A percentile compares a stretch with the other conserved stretches of the same genome.
phyloP scores from a whole-genome alignment of 2,888 invertebrate species.

The Serripes groenlandicus region DNA sequence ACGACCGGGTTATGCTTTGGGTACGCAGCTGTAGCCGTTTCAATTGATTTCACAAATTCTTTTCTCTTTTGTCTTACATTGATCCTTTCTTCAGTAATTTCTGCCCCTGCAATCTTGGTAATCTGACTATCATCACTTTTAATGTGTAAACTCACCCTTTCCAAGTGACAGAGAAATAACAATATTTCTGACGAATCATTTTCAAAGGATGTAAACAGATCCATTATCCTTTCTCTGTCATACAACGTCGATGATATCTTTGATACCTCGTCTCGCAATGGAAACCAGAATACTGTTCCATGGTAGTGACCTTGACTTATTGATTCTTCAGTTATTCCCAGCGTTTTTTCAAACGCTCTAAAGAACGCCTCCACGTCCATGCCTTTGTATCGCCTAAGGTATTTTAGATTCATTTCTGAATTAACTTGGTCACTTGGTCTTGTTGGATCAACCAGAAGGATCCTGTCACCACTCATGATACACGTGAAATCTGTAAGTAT shows the following conservation, averaged over 20 bases:
- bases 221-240: constrained; percentile 65
- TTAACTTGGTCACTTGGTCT: constrained; percentile 25
- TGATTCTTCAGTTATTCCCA: constrained; percentile 60
- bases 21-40: too few relatives aligned
- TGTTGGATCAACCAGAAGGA: constrained; percentile 81
- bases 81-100: neutral
- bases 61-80: neutral
- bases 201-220: constrained; percentile 74
- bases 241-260: constrained; percentile 76
- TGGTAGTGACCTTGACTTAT: constrained; percentile 69
- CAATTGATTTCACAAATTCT: neutral
- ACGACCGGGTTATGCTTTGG: neutral
- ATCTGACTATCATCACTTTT: neutral
- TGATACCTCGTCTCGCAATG: constrained; percentile 75
- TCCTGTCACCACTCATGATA: constrained; percentile 77
- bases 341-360: constrained; percentile 68
- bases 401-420: constrained; percentile 29
- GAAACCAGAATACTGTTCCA: constrained; percentile 84
- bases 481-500: constrained; percentile 77
- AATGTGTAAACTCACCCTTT: constrained; percentile 64
- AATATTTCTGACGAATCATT: constrained; percentile 76
- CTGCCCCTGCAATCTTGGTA: neutral
- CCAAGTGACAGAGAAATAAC: constrained; percentile 79
- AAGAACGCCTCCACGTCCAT: constrained; percentile 58
- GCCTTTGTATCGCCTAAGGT: constrained; percentile 37